Evolutionary conservation across 2,888 invertebrate species (phyloP).

Genomic region (Mantis religiosa): DNA sequence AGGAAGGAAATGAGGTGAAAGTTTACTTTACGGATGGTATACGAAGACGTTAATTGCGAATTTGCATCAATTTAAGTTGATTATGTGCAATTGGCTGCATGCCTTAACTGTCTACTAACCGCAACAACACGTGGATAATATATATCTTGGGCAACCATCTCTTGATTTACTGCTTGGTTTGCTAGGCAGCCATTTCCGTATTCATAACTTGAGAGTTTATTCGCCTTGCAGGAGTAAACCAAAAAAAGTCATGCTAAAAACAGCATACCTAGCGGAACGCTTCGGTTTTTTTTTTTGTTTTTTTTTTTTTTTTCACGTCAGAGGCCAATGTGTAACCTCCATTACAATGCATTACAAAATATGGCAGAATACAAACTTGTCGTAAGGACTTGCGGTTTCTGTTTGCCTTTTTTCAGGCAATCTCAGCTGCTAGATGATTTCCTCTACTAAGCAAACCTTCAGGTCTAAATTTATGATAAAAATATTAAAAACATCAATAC

Average conservation of each 20-base stretch:
- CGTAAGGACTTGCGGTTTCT: too few species aligned
- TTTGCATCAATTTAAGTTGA: not conserved
- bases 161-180: not conserved
- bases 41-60: not conserved
- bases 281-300: too few species aligned
- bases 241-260: not conserved
- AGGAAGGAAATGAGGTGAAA: not conserved
- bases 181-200: not conserved
- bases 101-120: not conserved
- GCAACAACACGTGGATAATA: not conserved
- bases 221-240: not conserved
- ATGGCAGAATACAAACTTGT: not conserved
- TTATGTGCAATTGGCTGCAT: not conserved
- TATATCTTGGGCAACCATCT: not conserved
- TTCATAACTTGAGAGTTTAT: not conserved
- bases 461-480: too few species aligned
- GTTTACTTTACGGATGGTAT: not conserved
- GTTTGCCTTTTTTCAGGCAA: too few species aligned
- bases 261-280: not conserved
- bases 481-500: too few species aligned
- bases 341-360: not conserved
- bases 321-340: not conserved
- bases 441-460: too few species aligned
- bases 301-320: not conserved
- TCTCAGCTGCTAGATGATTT: too few species aligned